Base-by-base conservation (phyloP, 2,797 vertebrate genomes). In the Silurus lanzhouensis region DNA sequence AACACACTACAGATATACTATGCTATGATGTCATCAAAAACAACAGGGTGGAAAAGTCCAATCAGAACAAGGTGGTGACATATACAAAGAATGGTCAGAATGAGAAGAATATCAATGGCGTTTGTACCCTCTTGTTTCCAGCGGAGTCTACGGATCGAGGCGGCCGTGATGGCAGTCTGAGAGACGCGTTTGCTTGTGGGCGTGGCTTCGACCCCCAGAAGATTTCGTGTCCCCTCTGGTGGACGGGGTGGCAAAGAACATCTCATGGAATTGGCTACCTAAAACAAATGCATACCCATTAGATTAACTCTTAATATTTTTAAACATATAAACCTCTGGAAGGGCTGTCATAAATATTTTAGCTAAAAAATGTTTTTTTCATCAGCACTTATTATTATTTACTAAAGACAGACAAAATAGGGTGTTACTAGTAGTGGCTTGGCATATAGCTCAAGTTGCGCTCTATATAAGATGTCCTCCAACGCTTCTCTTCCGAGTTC, bases 191-290 rank as follows among this genome's bases (percentile, higher is more conserved):
- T 96, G 67, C 97, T 95, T 84, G 98, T 98, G 3, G 98, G 98
- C 0, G 98, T 99, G 83, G 99, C 97, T 91, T 99, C 98, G 71
- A 99, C 97, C 92, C 98, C 97, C 85, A 99, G 96, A 84, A 99
- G 96, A 91, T 97, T 98, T 85, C 94, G 95, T 0, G 96, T 94
- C 67, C 95, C 94, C 19, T 97, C 95, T 0, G 98, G 97, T 89
- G 98, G 97, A 77, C 95, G 97, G 87, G 96, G 96, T 44, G 98
- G 97, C 92, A 99, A 93, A 0, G 98, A 99, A 89, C 97, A 97
- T 93, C 95, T 97, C 96, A 99, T 99, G 82, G 98, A 97, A 89
- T 98, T 99, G 68, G 96, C 98, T 92, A 99, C 95, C 98, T 99
- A 94, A 71, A 84, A 75, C 55, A n/a, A 55, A 72, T 2, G 15